Conservation (phyloP, 2,113 vertebrate species). For the Ahaetulla prasina region DNA sequence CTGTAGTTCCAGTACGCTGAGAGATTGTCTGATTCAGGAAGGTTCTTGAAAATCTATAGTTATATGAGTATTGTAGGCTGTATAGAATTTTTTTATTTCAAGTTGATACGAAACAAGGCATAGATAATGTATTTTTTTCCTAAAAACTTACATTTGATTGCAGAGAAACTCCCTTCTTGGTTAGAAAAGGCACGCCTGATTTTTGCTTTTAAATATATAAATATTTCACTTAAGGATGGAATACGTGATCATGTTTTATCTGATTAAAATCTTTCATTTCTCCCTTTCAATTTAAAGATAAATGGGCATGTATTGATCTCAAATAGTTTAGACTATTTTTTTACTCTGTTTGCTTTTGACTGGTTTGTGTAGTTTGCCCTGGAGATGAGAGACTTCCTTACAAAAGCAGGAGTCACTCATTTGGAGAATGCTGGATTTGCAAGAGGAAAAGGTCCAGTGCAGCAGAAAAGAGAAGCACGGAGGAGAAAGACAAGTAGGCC, state of each 20-base stretch:
- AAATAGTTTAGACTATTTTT: not conserved
- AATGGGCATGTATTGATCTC: not conserved
- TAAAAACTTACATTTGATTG: slow-evolving; percentile 14
- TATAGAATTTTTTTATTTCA: slow-evolving; percentile 13
- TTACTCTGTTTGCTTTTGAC: slow-evolving; percentile 17
- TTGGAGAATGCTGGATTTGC: slow-evolving; percentile 86
- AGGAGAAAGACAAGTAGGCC: slow-evolving; percentile 76
- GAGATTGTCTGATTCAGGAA: not conserved
- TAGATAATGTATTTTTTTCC: not conserved
- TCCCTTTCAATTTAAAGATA: not conserved
- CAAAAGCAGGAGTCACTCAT: slow-evolving; percentile 77
- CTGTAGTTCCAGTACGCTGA: not conserved
- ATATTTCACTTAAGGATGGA: not conserved
- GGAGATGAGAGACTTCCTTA: slow-evolving; percentile 85
- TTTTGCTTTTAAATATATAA: not conserved
- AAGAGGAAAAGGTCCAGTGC: slow-evolving; percentile 77
- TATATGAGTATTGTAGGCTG: not conserved
- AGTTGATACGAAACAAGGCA: not conserved
- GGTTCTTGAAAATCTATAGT: not conserved
- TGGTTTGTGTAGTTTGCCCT: slow-evolving; percentile 73
- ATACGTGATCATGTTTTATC: not conserved
- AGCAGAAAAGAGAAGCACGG: slow-evolving; percentile 79
- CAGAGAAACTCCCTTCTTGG: not conserved
- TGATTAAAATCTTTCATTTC: slow-evolving; percentile 1
- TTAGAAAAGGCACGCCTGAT: not conserved